Conservation (phyloP, 2,797 vertebrate species). For the Enteromius argenteus region DNA sequence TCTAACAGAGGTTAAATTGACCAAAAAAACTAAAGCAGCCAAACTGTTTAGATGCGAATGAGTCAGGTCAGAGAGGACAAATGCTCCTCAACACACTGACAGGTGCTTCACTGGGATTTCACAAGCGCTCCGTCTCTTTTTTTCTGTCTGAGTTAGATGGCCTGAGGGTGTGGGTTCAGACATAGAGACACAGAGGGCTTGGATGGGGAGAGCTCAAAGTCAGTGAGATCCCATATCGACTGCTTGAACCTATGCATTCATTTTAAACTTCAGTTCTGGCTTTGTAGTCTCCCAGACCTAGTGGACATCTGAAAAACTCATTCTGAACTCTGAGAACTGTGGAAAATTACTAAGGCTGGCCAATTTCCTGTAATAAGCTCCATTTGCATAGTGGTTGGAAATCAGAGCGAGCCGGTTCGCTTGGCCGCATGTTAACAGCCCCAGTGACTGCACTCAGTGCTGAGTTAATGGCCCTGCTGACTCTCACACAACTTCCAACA, state of each 20-base stretch:
- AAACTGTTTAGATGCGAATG: background rate
- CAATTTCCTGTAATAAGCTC: constrained; percentile 6
- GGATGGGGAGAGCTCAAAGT: background rate
- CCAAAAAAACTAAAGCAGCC: background rate
- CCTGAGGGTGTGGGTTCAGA: constrained; percentile 27
- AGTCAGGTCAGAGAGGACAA: constrained; percentile 4
- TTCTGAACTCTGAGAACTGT: background rate
- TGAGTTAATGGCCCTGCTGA: background rate
- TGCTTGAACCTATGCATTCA: constrained; percentile 32
- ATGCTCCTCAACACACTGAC: constrained; percentile 3
- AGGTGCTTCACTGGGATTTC: background rate
- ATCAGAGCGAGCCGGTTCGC: background rate
- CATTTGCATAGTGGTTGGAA: constrained; percentile 8
- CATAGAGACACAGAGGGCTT: background rate
- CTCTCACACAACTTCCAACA: background rate
- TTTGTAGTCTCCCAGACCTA: background rate
- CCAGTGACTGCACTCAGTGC: background rate
- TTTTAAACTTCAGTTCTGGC: constrained; percentile 23
- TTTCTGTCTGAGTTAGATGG: background rate
- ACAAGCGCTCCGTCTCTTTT: background rate
- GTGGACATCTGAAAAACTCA: background rate
- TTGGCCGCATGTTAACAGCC: background rate
- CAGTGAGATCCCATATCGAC: background rate
- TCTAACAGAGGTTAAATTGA: constrained; percentile 1
- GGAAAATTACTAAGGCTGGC: background rate